A percentile compares a stretch with the other conserved stretches of the same genome.
Evolutionary conservation across 2,113 vertebrate species (phyloP).

Genomic region (Grus americana): DNA sequence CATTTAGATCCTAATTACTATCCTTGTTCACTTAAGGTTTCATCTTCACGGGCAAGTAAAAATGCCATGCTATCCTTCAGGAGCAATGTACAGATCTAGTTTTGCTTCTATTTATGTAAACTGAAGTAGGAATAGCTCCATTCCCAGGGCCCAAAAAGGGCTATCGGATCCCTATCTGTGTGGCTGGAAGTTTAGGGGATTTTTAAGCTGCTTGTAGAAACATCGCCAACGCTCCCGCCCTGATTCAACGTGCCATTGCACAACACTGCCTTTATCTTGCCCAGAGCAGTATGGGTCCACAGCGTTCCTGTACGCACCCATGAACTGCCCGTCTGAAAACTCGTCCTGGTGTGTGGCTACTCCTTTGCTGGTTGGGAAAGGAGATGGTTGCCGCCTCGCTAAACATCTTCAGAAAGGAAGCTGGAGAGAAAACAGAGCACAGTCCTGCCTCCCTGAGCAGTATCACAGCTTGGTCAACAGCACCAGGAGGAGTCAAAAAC

Average conservation of each 20-base stretch:
- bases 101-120: not conserved
- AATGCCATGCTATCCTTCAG: not conserved
- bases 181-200: not conserved
- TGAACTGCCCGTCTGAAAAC: not conserved
- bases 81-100: not conserved
- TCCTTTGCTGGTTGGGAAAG: not conserved
- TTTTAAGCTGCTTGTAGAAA: not conserved
- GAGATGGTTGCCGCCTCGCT: fast-evolving
- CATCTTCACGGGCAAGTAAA: not conserved
- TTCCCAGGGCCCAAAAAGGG: not conserved
- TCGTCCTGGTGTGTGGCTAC: not conserved
- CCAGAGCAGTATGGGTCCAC: not conserved
- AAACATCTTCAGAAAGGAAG: not conserved
- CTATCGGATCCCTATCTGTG: not conserved
- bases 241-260: not conserved
- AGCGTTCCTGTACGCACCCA: not conserved
- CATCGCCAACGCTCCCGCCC: not conserved
- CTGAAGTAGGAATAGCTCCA: not conserved
- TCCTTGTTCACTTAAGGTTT: not conserved
- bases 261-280: not conserved
- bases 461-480: not conserved
- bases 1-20: not conserved
- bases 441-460: not conserved
- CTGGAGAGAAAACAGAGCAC: not conserved
- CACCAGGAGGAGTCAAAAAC: not conserved